A percentile compares a stretch with the other conserved stretches of the same genome.
These are phyloP conservation scores for Onychomys arenicola DNA, from an alignment of 2,797 vertebrate genomes.

Conservation along the genomic window DNA sequence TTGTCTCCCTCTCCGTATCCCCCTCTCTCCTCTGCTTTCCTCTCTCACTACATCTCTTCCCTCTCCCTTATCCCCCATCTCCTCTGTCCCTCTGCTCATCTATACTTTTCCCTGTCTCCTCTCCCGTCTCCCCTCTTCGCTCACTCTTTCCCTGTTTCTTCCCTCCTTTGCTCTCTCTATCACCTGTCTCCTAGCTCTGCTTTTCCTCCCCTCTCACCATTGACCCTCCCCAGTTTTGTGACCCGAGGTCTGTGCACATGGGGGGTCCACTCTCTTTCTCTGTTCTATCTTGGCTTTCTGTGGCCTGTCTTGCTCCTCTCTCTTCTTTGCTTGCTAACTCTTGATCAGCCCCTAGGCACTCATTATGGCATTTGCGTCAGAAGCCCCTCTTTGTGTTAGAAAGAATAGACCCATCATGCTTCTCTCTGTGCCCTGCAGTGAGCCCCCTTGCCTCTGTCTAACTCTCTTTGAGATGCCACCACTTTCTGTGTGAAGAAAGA, in stretches of 20 bases:
- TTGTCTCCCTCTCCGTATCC: too few species aligned
- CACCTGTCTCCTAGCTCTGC: background rate
- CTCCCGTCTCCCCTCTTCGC: background rate
- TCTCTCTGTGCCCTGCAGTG: too few species aligned
- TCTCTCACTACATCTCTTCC: background rate
- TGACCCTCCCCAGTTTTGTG: background rate
- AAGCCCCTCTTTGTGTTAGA: too few species aligned
- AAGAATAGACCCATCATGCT: too few species aligned
- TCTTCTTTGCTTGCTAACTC: background rate
- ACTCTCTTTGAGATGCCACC: background rate
- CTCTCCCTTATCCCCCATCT: too few species aligned
- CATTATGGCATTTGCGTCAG: too few species aligned
- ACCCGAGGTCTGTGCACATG: background rate
- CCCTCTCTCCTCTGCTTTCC: background rate
- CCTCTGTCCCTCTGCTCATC: background rate
- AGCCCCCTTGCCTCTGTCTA: accelerated
- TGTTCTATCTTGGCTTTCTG: background rate
- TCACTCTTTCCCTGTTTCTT: background rate
- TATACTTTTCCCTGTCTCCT: background rate
- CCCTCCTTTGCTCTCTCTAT: background rate
- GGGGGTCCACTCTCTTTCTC: too few species aligned
- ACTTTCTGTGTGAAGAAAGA: background rate
- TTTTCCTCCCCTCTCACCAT: background rate
- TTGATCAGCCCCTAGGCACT: background rate
- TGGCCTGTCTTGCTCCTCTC: background rate